Evolutionary conservation across 2,113 vertebrate genomes (phyloP), one percentile per base, ranked within the genome.

Genomic region (Hippopotamus amphibius): DNA sequence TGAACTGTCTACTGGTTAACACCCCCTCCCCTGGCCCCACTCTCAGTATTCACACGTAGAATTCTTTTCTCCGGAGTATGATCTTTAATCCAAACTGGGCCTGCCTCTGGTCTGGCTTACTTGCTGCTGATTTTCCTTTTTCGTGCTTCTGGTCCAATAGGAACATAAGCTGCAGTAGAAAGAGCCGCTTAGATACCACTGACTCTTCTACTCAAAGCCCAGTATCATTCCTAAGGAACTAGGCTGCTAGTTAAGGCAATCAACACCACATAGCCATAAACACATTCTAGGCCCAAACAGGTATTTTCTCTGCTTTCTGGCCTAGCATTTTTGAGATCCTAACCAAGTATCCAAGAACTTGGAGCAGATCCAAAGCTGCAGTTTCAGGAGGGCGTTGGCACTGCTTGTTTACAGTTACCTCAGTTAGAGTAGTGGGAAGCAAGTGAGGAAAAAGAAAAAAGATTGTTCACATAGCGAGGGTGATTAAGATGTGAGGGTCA

Each of bases 81-180:
- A 61, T 91, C 69, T 69, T 95, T 80, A 57, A 92, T 95, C 28
- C 53, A 46, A 55, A 80, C 22, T 50, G 82, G 55, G 74, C 57
- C 17, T 92, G 55, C 24, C 24, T n/a, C 37, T 92, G 79, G 30
- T 46, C 22, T 72, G 53, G 30, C 63, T 61, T 69, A 16, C 24
- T 61, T 48, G 65, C 24, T 94, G 24, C 43, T 81, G 53, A 61
- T 50, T 59, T 28, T 19, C 30, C 37, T 3, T 37, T 6, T 50
- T 43, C 55, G 7, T 14, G 43, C 74, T 65, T 93, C 41, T 69
- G 63, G 57, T 30, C 63, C 92, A 88, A 69, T 41, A 93, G 63
- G 41, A 22, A 61, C 22, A 61, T 69, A 13, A 63, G 16, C 43
- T 92, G 0, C 48, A 30, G 33, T 74, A n/a, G 43, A 33, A 69